Evolutionary conservation across 2,888 invertebrate species (phyloP).

Genomic region (Chymomyza caudatula): DNA sequence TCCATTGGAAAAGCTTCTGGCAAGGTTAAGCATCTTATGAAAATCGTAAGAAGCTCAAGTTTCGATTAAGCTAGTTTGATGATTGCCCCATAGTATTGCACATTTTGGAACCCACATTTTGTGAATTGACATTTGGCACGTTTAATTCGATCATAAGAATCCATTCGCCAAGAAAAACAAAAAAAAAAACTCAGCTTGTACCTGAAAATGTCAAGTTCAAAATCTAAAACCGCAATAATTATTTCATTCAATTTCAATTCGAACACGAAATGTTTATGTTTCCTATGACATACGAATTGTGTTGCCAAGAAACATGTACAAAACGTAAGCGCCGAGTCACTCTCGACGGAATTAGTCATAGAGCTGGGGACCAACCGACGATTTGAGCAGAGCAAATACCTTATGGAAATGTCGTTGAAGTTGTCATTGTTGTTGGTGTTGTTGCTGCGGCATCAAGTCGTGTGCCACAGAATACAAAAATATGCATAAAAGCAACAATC

Average conservation of each 20-base stretch:
- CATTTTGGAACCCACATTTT: not conserved
- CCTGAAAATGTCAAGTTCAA: slow-evolving; percentile 66
- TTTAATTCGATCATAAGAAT: not conserved
- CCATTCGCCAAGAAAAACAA: too few species aligned
- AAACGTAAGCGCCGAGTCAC: slow-evolving; percentile 21
- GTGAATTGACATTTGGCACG: not conserved
- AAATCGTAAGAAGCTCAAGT: not conserved
- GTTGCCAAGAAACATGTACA: slow-evolving; percentile 30
- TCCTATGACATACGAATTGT: slow-evolving; percentile 26
- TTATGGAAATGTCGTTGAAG: slow-evolving; percentile 43
- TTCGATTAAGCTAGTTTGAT: not conserved
- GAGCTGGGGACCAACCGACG: slow-evolving; percentile 19
- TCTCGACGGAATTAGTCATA: slow-evolving; percentile 56
- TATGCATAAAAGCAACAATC: not conserved
- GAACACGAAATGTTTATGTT: slow-evolving; percentile 51
- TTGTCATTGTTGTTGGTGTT: slow-evolving; percentile 11
- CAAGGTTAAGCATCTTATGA: not conserved
- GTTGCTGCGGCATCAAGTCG: slow-evolving; percentile 41
- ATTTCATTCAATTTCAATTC: slow-evolving; percentile 64
- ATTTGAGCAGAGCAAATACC: slow-evolving; percentile 40
- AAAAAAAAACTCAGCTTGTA: not conserved
- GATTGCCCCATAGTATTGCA: not conserved
- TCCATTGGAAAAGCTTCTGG: not conserved
- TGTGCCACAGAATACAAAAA: slow-evolving; percentile 41
- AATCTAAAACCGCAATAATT: slow-evolving; percentile 57